phyloP scores from a whole-genome alignment of 2,113 vertebrate genomes.

The Hippocampus abdominalis region DNA sequence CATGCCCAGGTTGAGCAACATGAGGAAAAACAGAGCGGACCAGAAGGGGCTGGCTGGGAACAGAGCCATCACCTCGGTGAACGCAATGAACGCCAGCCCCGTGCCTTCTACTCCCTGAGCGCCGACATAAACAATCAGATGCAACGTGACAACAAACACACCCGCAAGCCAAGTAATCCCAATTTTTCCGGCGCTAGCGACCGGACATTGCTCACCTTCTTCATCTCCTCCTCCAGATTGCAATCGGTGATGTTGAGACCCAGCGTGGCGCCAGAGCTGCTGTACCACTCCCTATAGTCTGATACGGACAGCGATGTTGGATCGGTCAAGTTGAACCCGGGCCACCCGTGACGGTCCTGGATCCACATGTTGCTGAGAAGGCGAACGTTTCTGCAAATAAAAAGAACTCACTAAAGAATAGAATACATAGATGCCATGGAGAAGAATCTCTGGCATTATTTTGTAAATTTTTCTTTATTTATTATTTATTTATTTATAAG shows the following conservation, averaged over 20 bases:
- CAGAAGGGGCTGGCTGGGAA: slow-evolving; percentile 95
- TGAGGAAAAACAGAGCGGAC: slow-evolving; percentile 97
- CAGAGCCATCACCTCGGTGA: slow-evolving; percentile 96
- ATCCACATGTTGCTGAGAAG: slow-evolving; percentile 46
- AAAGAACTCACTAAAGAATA: neutral
- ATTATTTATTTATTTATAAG: too few relatives aligned
- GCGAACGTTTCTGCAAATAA: slow-evolving; percentile 63
- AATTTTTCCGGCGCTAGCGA: too few relatives aligned
- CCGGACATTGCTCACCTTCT: slow-evolving; percentile 49
- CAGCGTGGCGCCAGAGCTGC: slow-evolving; percentile 45
- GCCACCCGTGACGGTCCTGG: slow-evolving; percentile 48
- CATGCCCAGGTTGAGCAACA: slow-evolving; percentile 96
- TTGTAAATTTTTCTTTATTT: too few relatives aligned
- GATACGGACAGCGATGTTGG: slow-evolving; percentile 59
- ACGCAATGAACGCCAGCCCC: slow-evolving; percentile 95
- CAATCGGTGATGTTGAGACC: slow-evolving; percentile 70
- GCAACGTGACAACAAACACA: neutral
- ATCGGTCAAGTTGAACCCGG: slow-evolving; percentile 63
- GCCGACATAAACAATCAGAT: slow-evolving; percentile 8
- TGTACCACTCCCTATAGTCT: slow-evolving; percentile 74
- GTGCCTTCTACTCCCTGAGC: slow-evolving; percentile 93
- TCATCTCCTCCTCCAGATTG: slow-evolving; percentile 73
- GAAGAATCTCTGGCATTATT: neutral
- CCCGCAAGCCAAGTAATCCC: too few relatives aligned
- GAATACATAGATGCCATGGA: neutral